Evolutionary conservation across 2,888 invertebrate genomes (phyloP).

Genomic region (Agrotis exclamationis): DNA sequence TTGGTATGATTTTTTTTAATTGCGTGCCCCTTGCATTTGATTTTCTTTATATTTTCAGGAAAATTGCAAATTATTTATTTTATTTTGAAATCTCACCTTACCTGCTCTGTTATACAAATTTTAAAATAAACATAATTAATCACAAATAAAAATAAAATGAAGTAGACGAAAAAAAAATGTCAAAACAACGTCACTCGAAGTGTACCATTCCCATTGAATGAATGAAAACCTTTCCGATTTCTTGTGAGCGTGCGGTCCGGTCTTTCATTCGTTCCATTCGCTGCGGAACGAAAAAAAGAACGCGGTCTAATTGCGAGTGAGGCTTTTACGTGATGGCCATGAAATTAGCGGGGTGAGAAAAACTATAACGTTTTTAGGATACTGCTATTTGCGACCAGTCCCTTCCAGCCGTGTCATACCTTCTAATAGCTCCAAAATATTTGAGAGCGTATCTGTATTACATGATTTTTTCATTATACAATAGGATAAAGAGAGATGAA

Average conservation of each 20-base stretch:
- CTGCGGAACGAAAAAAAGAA: constrained; percentile 76
- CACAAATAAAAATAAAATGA: constrained; percentile 33
- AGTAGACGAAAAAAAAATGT: constrained; percentile 34
- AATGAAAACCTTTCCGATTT: constrained; percentile 79
- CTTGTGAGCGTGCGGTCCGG: constrained; percentile 68
- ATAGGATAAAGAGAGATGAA: too few relatives aligned
- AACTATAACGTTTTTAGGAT: not conserved
- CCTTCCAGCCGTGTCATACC: not conserved
- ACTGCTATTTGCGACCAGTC: not conserved
- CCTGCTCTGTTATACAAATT: not conserved
- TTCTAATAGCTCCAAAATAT: not conserved
- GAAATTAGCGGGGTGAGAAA: constrained; percentile 56
- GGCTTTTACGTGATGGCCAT: constrained; percentile 74
- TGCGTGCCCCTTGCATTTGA: too few relatives aligned
- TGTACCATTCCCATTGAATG: constrained; percentile 69
- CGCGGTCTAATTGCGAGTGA: constrained; percentile 81
- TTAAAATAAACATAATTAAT: constrained; percentile 29
- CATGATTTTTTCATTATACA: too few relatives aligned
- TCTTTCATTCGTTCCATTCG: constrained; percentile 72
- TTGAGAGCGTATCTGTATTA: not conserved
- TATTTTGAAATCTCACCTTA: too few relatives aligned
- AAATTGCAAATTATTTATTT: not conserved
- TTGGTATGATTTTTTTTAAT: too few relatives aligned
- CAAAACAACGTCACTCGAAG: constrained; percentile 51
- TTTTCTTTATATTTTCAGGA: not conserved